These are phyloP conservation scores for Eupeodes corollae DNA, from an alignment of 1,140 invertebrate genomes.

Conservation along the genomic window DNA sequence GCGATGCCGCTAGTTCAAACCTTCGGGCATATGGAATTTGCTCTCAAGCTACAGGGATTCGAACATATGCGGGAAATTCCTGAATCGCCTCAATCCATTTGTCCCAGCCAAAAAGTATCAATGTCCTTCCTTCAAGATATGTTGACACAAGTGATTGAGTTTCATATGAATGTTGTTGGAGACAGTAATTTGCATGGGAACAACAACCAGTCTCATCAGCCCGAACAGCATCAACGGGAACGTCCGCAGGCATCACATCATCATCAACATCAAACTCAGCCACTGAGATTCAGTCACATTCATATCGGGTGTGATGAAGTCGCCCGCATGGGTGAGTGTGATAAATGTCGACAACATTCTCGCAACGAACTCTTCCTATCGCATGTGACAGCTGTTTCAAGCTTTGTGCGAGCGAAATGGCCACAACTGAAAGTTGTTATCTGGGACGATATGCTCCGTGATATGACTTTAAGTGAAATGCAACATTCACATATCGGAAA, in stretches of 20 bases:
- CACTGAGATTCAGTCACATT: conserved; percentile 54
- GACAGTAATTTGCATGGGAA: conserved; percentile 2
- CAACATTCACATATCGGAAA: conserved; percentile 57
- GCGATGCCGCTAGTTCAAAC: conserved; percentile 91
- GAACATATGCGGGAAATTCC: conserved; percentile 64
- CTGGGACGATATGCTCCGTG: conserved; percentile 91
- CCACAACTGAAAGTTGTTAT: conserved; percentile 64
- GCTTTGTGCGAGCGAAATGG: conserved; percentile 50
- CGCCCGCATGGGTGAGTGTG: conserved; percentile 71
- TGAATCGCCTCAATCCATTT: conserved; percentile 68
- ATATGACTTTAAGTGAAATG: conserved; percentile 54
- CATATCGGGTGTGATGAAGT: conserved; percentile 78
- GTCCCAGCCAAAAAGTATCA: conserved; percentile 64
- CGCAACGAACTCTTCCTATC: conserved; percentile 54
- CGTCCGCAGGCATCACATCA: neutral
- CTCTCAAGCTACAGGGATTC: conserved; percentile 71
- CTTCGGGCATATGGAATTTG: conserved; percentile 90
- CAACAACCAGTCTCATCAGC: neutral
- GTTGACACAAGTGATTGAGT: conserved; percentile 63
- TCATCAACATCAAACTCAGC: neutral
- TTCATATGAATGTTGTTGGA: conserved; percentile 18
- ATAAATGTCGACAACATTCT: conserved; percentile 50
- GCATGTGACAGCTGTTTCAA: conserved; percentile 53
- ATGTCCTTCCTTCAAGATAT: conserved; percentile 60
- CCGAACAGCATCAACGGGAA: too few species aligned